A percentile compares a stretch with the other conserved stretches of the same genome.
Conservation (phyloP, 2,888 invertebrate species). For the Ectemnius lituratus region DNA sequence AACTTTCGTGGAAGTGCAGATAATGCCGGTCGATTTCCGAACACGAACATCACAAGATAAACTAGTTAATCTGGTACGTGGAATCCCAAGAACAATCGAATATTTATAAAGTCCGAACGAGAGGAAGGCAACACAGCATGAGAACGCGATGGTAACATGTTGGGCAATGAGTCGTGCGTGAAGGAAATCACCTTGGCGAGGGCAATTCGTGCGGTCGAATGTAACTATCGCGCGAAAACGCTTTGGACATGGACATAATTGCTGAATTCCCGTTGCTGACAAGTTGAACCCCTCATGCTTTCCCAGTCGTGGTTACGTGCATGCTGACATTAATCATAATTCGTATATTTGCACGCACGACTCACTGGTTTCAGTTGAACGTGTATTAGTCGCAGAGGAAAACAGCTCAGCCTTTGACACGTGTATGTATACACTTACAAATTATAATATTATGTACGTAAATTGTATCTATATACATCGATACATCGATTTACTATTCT, state of each 20-base stretch:
- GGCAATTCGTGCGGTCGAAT: too few relatives aligned
- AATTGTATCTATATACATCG: neutral
- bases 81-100: too few relatives aligned
- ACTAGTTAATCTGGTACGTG: slow-evolving; percentile 5
- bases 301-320: slow-evolving; percentile 36
- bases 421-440: neutral
- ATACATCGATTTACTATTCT: too few relatives aligned
- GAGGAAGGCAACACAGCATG: too few relatives aligned
- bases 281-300: slow-evolving; percentile 56
- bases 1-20: neutral
- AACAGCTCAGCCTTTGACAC: neutral
- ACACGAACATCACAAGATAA: slow-evolving; percentile 8
- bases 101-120: too few relatives aligned
- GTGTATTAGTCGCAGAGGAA: neutral
- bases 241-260: slow-evolving; percentile 57
- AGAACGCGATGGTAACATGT: too few relatives aligned
- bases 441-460: neutral
- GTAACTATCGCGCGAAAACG: slow-evolving; percentile 13
- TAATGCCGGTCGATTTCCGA: neutral
- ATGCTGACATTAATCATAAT: slow-evolving; percentile 70
- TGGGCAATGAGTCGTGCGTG: too few relatives aligned
- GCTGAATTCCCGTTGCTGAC: slow-evolving; percentile 65
- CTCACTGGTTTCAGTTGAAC: neutral
- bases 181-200: too few relatives aligned
- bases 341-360: slow-evolving; percentile 54